These are phyloP conservation scores for Leuciscus idus DNA, from an alignment of 2,113 vertebrate species.

Conservation along the genomic window DNA sequence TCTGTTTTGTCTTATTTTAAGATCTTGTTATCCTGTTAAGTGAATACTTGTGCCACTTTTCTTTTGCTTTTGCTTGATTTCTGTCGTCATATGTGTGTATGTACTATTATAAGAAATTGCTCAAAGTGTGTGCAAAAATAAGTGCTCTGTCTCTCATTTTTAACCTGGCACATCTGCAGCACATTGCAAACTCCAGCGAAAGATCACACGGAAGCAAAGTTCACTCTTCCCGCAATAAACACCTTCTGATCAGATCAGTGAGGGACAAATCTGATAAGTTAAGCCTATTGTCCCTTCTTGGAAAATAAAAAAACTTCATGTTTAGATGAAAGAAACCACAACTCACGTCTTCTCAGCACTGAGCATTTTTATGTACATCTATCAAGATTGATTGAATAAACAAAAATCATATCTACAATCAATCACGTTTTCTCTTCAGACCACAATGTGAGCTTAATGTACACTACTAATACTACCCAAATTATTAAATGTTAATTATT, in stretches of 20 bases:
- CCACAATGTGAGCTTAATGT: not conserved
- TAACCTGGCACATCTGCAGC: not conserved
- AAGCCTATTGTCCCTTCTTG: constrained; percentile 5
- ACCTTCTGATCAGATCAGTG: constrained; percentile 2
- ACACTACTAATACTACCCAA: not conserved
- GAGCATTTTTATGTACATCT: not conserved
- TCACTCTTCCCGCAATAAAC: constrained; percentile 14
- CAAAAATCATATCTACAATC: not conserved
- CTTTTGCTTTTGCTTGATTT: not conserved
- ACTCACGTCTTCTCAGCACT: not conserved
- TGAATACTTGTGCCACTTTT: constrained; percentile 12
- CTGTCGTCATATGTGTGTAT: not conserved
- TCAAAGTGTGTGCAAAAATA: too few species aligned
- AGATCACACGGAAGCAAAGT: constrained; percentile 30
- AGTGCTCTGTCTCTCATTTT: constrained; percentile 4
- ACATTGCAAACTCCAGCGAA: constrained; percentile 6
- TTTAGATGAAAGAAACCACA: not conserved
- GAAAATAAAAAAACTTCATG: not conserved
- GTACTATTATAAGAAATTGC: not conserved
- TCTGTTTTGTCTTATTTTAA: not conserved
- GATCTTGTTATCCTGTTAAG: constrained; percentile 15
- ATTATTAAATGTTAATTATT: not conserved
- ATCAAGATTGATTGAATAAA: not conserved
- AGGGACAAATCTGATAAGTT: not conserved
- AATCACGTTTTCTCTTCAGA: not conserved